Evolutionary conservation across 2,113 vertebrate species (phyloP).

Genomic region (Sceloporus tristichus): DNA sequence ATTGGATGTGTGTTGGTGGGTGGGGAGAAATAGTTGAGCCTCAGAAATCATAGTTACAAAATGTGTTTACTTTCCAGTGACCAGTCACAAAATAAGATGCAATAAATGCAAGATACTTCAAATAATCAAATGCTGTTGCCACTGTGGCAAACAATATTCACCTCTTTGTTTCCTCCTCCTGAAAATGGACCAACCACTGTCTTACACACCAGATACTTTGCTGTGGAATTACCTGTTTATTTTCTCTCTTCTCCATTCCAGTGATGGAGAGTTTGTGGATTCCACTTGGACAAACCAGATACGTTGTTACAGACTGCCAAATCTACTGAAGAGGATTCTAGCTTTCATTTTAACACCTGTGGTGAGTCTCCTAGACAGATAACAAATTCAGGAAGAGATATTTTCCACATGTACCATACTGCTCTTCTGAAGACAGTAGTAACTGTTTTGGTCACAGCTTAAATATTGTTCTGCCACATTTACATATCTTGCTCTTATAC

Average conservation of each 20-base stretch:
- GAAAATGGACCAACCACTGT: neutral
- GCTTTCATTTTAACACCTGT: slow-evolving; percentile 81
- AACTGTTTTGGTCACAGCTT: neutral
- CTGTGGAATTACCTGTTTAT: neutral
- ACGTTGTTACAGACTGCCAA: slow-evolving; percentile 67
- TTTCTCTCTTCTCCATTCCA: slow-evolving; percentile 62
- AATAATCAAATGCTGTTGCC: neutral
- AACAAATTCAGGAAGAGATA: neutral
- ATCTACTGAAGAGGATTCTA: slow-evolving; percentile 78
- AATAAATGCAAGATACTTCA: neutral
- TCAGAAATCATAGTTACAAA: neutral
- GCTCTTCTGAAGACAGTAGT: neutral
- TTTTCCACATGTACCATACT: neutral
- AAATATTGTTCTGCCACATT: neutral
- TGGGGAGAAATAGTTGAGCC: neutral
- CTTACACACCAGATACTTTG: neutral
- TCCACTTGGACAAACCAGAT: slow-evolving; percentile 73
- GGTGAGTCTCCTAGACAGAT: slow-evolving; percentile 75
- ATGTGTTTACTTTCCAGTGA: neutral
- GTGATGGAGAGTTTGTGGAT: slow-evolving; percentile 81
- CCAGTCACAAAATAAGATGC: neutral
- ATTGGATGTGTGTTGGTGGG: neutral
- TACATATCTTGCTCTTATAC: neutral
- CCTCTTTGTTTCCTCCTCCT: neutral
- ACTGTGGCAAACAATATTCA: neutral